A percentile compares a stretch with the other conserved stretches of the same genome.
Evolutionary conservation across 2,113 vertebrate genomes (phyloP).

Genomic region (Sebastes fasciatus): DNA sequence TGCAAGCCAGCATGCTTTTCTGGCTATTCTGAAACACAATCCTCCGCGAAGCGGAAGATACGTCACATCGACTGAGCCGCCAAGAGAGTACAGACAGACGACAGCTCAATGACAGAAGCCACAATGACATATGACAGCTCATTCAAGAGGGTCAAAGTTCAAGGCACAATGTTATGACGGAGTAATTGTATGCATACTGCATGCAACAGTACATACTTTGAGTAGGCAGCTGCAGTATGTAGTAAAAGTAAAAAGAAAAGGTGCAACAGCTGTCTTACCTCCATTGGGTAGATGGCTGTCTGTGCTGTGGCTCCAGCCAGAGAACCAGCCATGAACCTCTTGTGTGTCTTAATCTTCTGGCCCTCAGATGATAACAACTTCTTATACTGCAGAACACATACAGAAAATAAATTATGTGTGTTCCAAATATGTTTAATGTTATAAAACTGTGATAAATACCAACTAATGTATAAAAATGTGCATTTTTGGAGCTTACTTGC

Average conservation of each 20-base stretch:
- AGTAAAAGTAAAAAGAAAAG: not conserved
- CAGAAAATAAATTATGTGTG: not conserved
- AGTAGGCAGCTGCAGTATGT: not conserved
- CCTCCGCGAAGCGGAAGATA: not conserved
- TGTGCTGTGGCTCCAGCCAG: conserved; percentile 95
- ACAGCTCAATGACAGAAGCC: not conserved
- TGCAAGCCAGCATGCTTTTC: not conserved
- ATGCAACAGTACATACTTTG: not conserved
- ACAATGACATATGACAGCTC: not conserved
- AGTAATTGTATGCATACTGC: too few species aligned
- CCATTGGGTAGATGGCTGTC: conserved; percentile 97
- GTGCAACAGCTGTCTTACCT: conserved; percentile 81
- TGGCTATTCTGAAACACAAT: not conserved
- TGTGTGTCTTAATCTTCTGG: conserved; percentile 86
- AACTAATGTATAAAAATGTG: too few species aligned
- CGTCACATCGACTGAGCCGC: not conserved
- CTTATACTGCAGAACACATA: conserved; percentile 87
- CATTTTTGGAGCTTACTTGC: conserved; percentile 83
- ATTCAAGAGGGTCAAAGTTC: not conserved
- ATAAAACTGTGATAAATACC: not conserved
- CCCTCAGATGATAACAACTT: conserved; percentile 90
- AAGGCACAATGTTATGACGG: not conserved
- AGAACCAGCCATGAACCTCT: conserved; percentile 94
- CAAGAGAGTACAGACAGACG: not conserved
- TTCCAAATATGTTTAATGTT: not conserved